These are phyloP conservation scores for Sander lucioperca DNA, from an alignment of 2,113 vertebrate species.

Conservation along the genomic window DNA sequence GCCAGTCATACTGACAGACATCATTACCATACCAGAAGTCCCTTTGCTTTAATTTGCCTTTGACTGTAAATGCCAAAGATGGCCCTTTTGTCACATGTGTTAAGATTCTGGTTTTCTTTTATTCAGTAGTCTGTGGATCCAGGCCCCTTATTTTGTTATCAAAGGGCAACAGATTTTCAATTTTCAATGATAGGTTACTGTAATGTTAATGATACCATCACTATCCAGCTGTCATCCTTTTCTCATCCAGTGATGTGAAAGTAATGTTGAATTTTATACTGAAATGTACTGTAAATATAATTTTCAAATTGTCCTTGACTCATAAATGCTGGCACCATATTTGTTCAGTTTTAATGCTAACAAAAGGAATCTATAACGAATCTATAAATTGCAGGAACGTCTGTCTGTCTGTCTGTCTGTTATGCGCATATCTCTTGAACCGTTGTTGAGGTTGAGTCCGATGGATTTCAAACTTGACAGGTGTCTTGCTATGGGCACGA, in stretches of 20 bases:
- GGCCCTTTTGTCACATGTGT: not conserved
- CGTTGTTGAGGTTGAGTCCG: too few species aligned
- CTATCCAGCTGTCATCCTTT: not conserved
- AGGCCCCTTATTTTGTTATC: not conserved
- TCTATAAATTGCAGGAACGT: too few species aligned
- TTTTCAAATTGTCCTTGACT: not conserved
- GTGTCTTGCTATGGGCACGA: too few species aligned
- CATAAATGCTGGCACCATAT: not conserved
- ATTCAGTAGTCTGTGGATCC: not conserved
- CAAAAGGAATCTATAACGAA: not conserved
- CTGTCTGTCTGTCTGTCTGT: too few species aligned
- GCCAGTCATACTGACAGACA: conserved; percentile 17
- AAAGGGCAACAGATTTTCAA: not conserved
- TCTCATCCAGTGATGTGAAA: not conserved
- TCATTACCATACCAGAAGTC: conserved; percentile 11
- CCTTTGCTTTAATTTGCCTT: not conserved
- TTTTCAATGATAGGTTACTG: not conserved
- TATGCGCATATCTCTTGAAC: too few species aligned
- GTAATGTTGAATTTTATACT: not conserved
- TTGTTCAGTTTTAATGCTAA: not conserved
- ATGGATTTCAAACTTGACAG: too few species aligned
- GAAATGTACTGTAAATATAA: not conserved
- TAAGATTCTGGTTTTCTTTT: not conserved
- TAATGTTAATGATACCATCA: not conserved
- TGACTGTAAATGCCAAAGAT: conserved; percentile 24